Base-by-base conservation (phyloP, 2,797 vertebrate species). In the Pampus argenteus region DNA sequence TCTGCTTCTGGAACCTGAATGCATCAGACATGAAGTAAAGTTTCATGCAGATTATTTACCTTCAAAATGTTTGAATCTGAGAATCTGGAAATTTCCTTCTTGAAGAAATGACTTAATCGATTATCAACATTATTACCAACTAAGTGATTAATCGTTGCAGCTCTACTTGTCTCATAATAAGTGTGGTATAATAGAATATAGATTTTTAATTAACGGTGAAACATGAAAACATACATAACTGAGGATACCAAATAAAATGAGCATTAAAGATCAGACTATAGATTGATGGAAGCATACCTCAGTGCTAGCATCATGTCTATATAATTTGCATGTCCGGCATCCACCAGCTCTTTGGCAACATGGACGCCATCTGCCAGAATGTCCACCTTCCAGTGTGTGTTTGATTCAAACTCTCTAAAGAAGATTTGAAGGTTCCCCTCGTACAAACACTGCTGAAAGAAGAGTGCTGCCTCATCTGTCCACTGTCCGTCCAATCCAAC, bases 361-460 rank as follows among this genome's bases (percentile, higher is more conserved):
- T 74, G 91, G n/a, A 45, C 81, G 1, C 91, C 78, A 25, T 91
- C 88, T 3, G 74, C 74, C 44, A 94, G 22, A 67, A 96, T 15
- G 66, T 96, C 94, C 47, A 96, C 95, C 64, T 94, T 94, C 86
- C 95, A 95, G 63, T 91, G 91, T 45, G 86, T 86, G 59, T 91
- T 89, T 66, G 87, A 87, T 63, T 87, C 71, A 34, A 69, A 84
- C 55, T 94, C 92, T 67, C 91, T 93, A 89, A 96, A 93, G 83
- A 88, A 63, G 79, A 98, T 89, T 79, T 93, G 38, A 42, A 98
- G 91, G 52, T 81, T 87, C 0, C 88, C 91, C 61, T 93, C 88
- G 78, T 79, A 85, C 86, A 98, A 86, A 61, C 91, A 88, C 17
- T 94, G 52, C 74, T 93, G 91, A 83, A 97, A 95, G 80, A 94